phyloP scores from a whole-genome alignment of 2,797 vertebrate genomes.

The Sebastiscus tertius region DNA sequence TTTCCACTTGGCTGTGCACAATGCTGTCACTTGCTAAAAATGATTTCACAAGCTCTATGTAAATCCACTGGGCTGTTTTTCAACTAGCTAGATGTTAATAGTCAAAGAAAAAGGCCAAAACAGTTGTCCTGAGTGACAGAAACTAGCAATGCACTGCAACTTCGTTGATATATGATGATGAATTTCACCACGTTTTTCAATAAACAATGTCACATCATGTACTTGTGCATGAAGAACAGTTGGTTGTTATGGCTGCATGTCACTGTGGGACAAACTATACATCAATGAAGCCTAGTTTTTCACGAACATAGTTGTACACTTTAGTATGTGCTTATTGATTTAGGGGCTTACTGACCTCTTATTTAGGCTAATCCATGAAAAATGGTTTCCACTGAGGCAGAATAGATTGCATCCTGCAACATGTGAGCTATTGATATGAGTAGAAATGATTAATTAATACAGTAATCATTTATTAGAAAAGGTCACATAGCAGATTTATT shows the following conservation, averaged over 20 bases:
- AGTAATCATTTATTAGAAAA: neutral
- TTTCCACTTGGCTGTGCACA: neutral
- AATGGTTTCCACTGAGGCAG: neutral
- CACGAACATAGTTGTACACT: neutral
- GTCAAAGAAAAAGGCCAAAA: constrained; percentile 1
- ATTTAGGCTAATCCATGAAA: neutral
- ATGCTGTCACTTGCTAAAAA: constrained; percentile 3
- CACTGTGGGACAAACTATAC: neutral
- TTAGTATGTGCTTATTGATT: neutral
- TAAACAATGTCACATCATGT: neutral
- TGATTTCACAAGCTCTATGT: neutral
- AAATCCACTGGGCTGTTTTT: neutral
- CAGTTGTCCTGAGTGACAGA: neutral
- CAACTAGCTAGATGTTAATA: constrained; percentile 6
- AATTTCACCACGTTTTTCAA: neutral
- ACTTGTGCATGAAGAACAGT: neutral
- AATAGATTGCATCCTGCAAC: neutral
- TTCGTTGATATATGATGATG: neutral
- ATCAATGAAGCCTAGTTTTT: neutral
- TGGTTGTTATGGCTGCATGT: neutral
- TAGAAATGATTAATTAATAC: neutral
- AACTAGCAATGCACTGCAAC: neutral
- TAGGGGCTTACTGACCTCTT: neutral
- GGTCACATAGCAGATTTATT: neutral
- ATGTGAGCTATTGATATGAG: neutral